A percentile compares a stretch with the other conserved stretches of the same genome.
Evolutionary conservation across 64 coral and sea anemone genomes (phyloP).

Genomic region (Catalaphyllia jardinei): DNA sequence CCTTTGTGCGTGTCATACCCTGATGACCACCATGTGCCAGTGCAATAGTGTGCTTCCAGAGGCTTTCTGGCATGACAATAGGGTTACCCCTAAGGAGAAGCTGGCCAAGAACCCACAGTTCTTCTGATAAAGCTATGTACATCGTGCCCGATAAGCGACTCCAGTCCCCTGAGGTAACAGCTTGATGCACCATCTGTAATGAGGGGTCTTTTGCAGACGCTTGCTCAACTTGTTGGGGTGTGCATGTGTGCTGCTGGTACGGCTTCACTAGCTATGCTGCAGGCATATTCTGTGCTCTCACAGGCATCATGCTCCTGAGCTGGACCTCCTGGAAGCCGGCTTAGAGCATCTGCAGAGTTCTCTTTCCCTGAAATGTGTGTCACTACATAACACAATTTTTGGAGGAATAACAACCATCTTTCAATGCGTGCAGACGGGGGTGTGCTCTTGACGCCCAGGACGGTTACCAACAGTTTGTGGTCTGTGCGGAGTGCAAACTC

Average conservation of each 20-base stretch:
- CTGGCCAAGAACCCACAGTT: slow-evolving; percentile 31
- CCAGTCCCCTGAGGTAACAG: not conserved
- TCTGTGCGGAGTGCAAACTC: no score
- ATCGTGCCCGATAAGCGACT: not conserved
- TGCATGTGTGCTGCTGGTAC: not conserved
- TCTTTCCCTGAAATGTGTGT: slow-evolving; percentile 25
- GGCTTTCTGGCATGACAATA: not conserved
- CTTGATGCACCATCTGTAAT: not conserved
- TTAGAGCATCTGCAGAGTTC: slow-evolving; percentile 29
- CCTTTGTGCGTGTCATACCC: no score
- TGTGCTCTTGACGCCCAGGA: no score
- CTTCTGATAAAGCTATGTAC: slow-evolving; percentile 48
- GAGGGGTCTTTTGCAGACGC: slow-evolving; percentile 17
- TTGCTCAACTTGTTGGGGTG: slow-evolving; percentile 14
- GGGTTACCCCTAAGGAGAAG: no score
- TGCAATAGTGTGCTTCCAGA: slow-evolving; percentile 17
- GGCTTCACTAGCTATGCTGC: no score
- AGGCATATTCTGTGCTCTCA: no score
- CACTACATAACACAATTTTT: not conserved
- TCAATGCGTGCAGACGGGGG: no score
- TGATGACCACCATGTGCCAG: not conserved
- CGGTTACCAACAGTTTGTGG: no score
- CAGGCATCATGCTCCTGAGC: not conserved
- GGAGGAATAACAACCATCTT: no score
- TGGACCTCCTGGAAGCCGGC: slow-evolving; percentile 28